These are phyloP conservation scores for Euspilapteryx auroguttella DNA, from an alignment of 2,888 invertebrate genomes.

Conservation along the genomic window DNA sequence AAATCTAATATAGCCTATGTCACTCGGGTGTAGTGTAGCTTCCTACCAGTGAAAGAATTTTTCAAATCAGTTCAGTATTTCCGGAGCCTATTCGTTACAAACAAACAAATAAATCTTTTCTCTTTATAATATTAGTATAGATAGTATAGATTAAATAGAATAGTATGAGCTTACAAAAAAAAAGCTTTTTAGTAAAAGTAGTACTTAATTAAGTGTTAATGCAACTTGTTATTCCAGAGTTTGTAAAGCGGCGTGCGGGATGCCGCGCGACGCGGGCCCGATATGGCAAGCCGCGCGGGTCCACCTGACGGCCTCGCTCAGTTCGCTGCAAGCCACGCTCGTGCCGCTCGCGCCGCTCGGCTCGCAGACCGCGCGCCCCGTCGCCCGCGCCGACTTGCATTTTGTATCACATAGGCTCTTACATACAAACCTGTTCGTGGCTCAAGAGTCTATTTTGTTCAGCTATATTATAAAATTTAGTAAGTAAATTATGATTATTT, in stretches of 20 bases:
- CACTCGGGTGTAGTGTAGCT: too few relatives aligned
- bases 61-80: too few relatives aligned
- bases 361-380: slow-evolving; percentile 14
- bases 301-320: slow-evolving; percentile 14
- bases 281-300: slow-evolving; percentile 25
- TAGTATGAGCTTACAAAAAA: too few relatives aligned
- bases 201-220: too few relatives aligned
- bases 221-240: too few relatives aligned
- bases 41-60: too few relatives aligned
- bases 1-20: too few relatives aligned
- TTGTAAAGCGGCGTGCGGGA: slow-evolving; percentile 37
- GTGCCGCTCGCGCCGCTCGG: slow-evolving; percentile 7
- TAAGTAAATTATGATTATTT: slow-evolving; percentile 22
- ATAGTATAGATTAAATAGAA: too few relatives aligned
- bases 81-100: too few relatives aligned
- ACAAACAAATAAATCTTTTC: too few relatives aligned
- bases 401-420: slow-evolving; percentile 20
- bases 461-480: slow-evolving; percentile 25
- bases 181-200: too few relatives aligned
- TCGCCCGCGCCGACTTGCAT: slow-evolving; percentile 20
- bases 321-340: slow-evolving; percentile 15
- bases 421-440: slow-evolving; percentile 18
- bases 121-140: too few relatives aligned
- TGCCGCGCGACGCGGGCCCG: slow-evolving; percentile 20
- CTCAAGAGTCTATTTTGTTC: slow-evolving; percentile 14